These are phyloP conservation scores for Matsumyia berberina DNA, from an alignment of 2,888 invertebrate species.

Conservation along the genomic window DNA sequence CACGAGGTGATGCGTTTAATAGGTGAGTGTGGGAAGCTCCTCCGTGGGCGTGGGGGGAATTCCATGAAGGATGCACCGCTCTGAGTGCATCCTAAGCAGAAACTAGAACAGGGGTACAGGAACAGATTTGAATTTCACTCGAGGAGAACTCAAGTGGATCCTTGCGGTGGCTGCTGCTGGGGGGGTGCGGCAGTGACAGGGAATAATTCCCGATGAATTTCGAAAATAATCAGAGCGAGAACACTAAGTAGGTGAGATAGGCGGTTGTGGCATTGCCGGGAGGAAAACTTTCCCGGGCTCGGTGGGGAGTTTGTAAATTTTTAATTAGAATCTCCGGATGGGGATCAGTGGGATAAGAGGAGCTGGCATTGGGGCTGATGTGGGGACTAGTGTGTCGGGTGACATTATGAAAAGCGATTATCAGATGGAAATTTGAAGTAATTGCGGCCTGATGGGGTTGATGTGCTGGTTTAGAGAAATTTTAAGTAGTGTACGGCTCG, in stretches of 20 bases:
- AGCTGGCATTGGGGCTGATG: not conserved
- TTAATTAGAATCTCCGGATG: constrained; percentile 71
- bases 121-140: constrained; percentile 7
- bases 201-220: constrained; percentile 42
- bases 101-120: constrained; percentile 1
- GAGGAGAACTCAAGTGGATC: not conserved
- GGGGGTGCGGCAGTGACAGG: not conserved
- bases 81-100: not conserved
- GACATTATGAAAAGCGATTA: constrained; percentile 66
- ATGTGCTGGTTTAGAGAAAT: constrained; percentile 53
- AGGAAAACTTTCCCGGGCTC: constrained; percentile 44
- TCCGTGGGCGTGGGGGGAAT: not conserved
- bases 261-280: not conserved
- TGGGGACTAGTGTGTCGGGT: constrained; percentile 29
- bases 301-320: constrained; percentile 61
- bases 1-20: constrained; percentile 83
- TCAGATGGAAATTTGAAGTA: constrained; percentile 73
- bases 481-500: too few species aligned
- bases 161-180: not conserved
- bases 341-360: constrained; percentile 43
- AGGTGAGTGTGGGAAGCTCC: constrained; percentile 79
- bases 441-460: constrained; percentile 66
- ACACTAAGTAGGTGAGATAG: constrained; percentile 59
- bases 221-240: constrained; percentile 60
- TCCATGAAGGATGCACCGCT: too few species aligned